phyloP scores from a whole-genome alignment of 2,797 vertebrate species.

The Pachyuromys duprasi region DNA sequence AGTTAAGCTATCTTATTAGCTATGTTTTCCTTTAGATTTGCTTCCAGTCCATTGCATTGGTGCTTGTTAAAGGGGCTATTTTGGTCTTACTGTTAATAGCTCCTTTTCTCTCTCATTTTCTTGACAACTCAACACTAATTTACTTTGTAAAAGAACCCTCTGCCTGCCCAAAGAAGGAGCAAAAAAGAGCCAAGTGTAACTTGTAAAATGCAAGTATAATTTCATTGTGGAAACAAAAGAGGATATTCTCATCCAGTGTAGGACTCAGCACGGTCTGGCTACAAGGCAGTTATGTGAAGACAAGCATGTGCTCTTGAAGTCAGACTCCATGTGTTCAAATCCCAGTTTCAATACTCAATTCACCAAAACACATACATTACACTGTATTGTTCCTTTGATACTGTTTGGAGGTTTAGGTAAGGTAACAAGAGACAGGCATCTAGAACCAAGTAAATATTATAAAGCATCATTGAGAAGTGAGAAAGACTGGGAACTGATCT shows the following conservation, averaged over 20 bases:
- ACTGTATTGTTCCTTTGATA: too few relatives aligned
- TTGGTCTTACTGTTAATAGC: conserved; percentile 17
- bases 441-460: not conserved
- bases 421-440: not conserved
- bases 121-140: conserved; percentile 15
- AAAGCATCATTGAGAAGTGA: not conserved
- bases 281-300: not conserved
- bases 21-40: conserved; percentile 30
- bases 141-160: not conserved
- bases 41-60: not conserved
- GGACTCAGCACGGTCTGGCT: not conserved
- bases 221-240: not conserved
- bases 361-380: not conserved
- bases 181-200: not conserved
- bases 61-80: conserved; percentile 14
- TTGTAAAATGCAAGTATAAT: not conserved
- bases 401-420: not conserved
- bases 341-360: not conserved
- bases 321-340: not conserved
- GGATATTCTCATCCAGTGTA: not conserved
- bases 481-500: not conserved
- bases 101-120: conserved; percentile 15
- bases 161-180: not conserved
- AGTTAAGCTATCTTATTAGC: not conserved
- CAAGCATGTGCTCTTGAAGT: not conserved